phyloP scores from a whole-genome alignment of 2,113 vertebrate species.

The Perccottus glenii region DNA sequence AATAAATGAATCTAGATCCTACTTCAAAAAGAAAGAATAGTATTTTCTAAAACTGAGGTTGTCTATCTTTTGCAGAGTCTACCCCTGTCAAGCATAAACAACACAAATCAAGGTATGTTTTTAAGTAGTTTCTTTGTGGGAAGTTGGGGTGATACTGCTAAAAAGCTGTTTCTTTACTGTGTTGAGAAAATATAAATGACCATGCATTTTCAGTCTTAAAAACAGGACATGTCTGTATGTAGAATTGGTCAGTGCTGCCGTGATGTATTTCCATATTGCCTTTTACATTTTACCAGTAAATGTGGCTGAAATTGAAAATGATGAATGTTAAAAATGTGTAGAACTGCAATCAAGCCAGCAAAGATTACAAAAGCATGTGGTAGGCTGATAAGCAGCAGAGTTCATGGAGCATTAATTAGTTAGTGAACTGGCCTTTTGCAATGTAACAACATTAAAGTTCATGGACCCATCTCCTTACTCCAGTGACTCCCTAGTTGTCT shows the following conservation, averaged over 20 bases:
- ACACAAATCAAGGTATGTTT: conserved; percentile 74
- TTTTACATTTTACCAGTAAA: no score
- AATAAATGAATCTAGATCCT: not conserved
- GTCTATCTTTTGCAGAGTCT: conserved; percentile 70
- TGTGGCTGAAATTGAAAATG: no score
- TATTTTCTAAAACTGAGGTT: not conserved
- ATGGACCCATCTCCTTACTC: conserved; percentile 32
- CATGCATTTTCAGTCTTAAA: no score
- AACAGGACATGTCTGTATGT: no score
- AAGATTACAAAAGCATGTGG: conserved; percentile 5
- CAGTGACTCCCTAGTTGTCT: conserved; percentile 51
- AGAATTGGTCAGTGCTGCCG: no score
- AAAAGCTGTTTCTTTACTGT: no score
- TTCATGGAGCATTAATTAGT: conserved; percentile 24
- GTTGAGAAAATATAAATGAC: no score
- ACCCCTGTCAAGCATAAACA: conserved; percentile 54
- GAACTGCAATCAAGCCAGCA: conserved; percentile 1
- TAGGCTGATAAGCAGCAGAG: conserved; percentile 37
- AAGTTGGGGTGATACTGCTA: no score
- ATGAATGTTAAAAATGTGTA: conserved; percentile 2
- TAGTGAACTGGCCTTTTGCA: conserved; percentile 32
- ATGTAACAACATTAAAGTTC: conserved; percentile 48
- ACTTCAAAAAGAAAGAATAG: not conserved
- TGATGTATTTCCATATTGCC: no score
- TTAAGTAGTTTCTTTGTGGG: not conserved